phyloP scores from a whole-genome alignment of 2,113 vertebrate species.

The Pungitius pungitius region DNA sequence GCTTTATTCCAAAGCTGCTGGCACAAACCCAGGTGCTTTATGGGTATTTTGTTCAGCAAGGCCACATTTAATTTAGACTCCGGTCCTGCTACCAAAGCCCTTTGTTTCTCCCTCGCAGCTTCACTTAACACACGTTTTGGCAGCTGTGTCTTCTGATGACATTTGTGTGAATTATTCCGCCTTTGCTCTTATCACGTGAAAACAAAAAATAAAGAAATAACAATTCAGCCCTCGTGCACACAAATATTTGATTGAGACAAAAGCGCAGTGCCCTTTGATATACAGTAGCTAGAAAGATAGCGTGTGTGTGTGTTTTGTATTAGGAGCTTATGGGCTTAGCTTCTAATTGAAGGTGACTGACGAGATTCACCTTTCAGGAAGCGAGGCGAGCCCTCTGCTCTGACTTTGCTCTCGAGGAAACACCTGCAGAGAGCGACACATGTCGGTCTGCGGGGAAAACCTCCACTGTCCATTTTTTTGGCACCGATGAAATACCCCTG shows the following conservation, averaged over 20 bases:
- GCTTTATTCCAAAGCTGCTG: conserved; percentile 44
- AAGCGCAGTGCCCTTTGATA: conserved; percentile 23
- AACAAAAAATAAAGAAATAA: conserved; percentile 49
- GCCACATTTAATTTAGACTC: conserved; percentile 30
- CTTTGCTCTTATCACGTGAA: conserved; percentile 52
- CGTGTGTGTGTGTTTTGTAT: conserved; percentile 55
- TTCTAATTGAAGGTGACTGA: conserved; percentile 56
- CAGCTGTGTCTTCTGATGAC: conserved; percentile 20
- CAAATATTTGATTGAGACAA: conserved; percentile 15
- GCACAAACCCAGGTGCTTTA: conserved; percentile 41
- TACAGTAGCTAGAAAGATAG: conserved; percentile 48
- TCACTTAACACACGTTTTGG: conserved; percentile 57
- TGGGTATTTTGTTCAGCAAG: conserved; percentile 17
- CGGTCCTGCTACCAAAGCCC: conserved; percentile 51
- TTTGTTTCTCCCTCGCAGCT: conserved; percentile 43
- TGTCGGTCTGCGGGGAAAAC: conserved; percentile 37
- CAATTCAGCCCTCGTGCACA: conserved; percentile 10
- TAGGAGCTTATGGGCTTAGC: conserved; percentile 34
- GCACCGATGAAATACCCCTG: conserved; percentile 56
- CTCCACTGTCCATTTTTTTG: conserved; percentile 37
- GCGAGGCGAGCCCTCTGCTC: conserved; percentile 47
- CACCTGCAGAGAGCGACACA: conserved; percentile 72
- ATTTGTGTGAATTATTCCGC: conserved; percentile 57
- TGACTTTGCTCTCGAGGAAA: conserved; percentile 66
- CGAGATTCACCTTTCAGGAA: conserved; percentile 54